Evolutionary conservation across 1,140 invertebrate species (phyloP).

Genomic region (Drosophila mayri): DNA sequence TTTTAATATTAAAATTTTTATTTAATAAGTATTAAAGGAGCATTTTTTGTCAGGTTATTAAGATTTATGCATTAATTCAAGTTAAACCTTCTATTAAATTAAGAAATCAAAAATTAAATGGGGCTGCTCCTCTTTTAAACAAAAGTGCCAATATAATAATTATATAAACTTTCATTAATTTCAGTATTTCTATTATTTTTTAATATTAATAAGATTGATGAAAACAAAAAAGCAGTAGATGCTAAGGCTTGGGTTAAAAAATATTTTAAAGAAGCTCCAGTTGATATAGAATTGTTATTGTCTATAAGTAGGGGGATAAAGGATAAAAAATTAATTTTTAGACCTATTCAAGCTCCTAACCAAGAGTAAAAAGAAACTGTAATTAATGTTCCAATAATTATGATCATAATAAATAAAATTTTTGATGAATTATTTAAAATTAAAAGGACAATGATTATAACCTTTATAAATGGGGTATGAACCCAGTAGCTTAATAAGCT

Average conservation of each 20-base stretch:
- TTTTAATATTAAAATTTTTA: slow-evolving; percentile 78
- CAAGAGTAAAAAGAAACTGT: slow-evolving; percentile 86
- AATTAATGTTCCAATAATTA: slow-evolving; percentile 85
- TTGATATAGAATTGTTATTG: slow-evolving; percentile 84
- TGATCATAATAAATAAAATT: slow-evolving; percentile 85
- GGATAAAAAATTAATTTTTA: slow-evolving; percentile 86
- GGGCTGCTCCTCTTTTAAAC: slow-evolving; percentile 85
- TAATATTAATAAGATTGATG: slow-evolving; percentile 83
- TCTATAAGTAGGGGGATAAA: slow-evolving; percentile 86
- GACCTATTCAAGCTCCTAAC: slow-evolving; percentile 86
- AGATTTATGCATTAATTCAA: slow-evolving; percentile 85
- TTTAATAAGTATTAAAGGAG: slow-evolving; percentile 85
- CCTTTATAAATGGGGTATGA: slow-evolving; percentile 86
- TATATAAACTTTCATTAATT: slow-evolving; percentile 52
- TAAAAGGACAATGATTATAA: slow-evolving; percentile 85
- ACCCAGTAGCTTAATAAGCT: slow-evolving; percentile 86
- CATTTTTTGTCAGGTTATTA: slow-evolving; percentile 87
- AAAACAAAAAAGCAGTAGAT: slow-evolving; percentile 85
- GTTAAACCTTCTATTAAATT: slow-evolving; percentile 85
- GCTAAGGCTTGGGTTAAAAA: slow-evolving; percentile 86
- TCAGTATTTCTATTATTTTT: slow-evolving; percentile 69
- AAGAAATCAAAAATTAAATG: slow-evolving; percentile 86
- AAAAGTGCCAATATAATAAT: slow-evolving; percentile 73
- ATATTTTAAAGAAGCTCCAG: slow-evolving; percentile 86
- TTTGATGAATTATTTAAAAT: slow-evolving; percentile 84